Conservation (phyloP, 2,113 vertebrate species). For the Siniperca knerii region DNA sequence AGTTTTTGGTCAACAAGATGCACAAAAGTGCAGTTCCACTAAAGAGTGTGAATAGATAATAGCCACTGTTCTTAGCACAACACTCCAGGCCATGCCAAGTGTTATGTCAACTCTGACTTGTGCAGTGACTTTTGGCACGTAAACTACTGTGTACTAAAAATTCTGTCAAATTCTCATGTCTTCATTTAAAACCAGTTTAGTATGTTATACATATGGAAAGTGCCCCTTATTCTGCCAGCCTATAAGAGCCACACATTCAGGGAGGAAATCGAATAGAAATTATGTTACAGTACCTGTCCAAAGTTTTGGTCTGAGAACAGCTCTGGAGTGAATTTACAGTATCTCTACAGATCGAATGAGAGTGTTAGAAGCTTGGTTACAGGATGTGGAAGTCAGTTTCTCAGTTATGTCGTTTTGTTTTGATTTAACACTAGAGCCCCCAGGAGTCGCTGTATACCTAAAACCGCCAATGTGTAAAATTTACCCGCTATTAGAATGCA, state of each 20-base stretch:
- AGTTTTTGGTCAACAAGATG: constrained; percentile 22
- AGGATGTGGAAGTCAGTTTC: background rate
- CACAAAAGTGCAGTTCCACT: background rate
- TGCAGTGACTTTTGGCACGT: background rate
- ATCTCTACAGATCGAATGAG: too few relatives aligned
- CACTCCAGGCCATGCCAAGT: background rate
- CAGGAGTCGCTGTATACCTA: too few relatives aligned
- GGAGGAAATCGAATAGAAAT: background rate
- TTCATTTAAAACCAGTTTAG: background rate
- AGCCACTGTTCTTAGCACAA: background rate
- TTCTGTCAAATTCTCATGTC: too few relatives aligned
- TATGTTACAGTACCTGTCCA: background rate
- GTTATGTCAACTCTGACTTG: background rate
- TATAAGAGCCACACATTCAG: background rate
- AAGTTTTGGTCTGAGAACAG: background rate
- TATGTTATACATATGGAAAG: background rate
- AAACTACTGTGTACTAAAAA: background rate
- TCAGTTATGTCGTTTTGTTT: background rate
- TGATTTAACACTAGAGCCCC: too few relatives aligned
- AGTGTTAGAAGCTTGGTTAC: background rate
- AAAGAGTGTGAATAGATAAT: constrained; percentile 1
- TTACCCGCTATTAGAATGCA: too few relatives aligned
- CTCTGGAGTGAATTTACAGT: background rate
- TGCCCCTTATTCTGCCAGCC: background rate
- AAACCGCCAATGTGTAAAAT: too few relatives aligned